Percentiles rank a stretch among this genome's conserved stretches.
phyloP scores from a whole-genome alignment of 2,113 vertebrate genomes.

The Odobenus rosmarus region DNA sequence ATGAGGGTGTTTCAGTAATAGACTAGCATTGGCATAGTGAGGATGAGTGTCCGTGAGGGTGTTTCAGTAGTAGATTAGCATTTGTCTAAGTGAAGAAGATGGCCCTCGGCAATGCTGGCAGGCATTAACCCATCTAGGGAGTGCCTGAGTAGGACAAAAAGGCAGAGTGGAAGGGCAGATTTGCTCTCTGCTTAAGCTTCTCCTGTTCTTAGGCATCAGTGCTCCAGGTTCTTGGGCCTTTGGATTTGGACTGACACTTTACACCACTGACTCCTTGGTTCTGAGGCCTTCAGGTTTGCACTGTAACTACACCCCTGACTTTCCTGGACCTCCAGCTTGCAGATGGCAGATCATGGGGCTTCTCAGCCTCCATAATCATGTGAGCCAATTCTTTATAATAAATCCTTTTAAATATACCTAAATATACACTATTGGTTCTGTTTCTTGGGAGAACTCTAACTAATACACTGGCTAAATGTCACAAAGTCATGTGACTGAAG shows the following conservation, averaged over 20 bases:
- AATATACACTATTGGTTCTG: background rate
- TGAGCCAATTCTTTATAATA: background rate
- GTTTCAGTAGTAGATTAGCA: background rate
- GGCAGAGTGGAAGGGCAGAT: background rate
- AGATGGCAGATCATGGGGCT: background rate
- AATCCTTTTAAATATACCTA: background rate
- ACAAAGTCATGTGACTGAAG: background rate
- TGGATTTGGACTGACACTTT: background rate
- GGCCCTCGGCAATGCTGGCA: background rate
- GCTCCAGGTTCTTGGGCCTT: background rate
- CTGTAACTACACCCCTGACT: background rate
- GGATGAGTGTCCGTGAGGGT: background rate
- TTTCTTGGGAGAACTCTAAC: background rate
- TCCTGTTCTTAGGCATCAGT: background rate
- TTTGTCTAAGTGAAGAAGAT: background rate
- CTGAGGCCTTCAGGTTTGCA: background rate
- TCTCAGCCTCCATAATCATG: background rate
- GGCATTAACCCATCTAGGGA: background rate
- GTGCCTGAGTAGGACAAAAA: background rate
- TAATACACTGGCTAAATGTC: background rate
- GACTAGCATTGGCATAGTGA: background rate
- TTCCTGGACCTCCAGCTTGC: background rate
- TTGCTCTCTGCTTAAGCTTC: background rate
- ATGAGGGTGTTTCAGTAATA: background rate
- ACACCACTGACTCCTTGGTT: background rate